Conservation (phyloP, 2,888 invertebrate genomes). For the Furcula furcula region DNA sequence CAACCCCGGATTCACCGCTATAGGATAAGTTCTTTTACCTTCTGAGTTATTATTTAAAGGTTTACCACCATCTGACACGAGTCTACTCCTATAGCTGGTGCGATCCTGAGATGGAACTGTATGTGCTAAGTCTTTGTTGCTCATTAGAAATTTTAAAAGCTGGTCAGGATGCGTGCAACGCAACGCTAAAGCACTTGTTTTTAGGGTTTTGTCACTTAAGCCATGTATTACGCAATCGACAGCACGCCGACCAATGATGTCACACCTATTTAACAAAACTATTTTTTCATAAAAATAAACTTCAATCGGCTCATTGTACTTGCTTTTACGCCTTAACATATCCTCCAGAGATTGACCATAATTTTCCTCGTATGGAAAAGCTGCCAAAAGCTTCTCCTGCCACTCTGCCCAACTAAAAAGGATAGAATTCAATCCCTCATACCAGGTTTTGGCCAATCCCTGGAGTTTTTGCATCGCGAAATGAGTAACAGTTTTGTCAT, state of each 20-base stretch:
- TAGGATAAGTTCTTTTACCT: neutral
- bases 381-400: slow-evolving; percentile 2
- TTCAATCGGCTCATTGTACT: slow-evolving; percentile 3
- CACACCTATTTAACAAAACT: slow-evolving; percentile 2
- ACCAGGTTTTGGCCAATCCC: slow-evolving; percentile 5
- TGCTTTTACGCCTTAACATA: too few relatives aligned
- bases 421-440: slow-evolving; percentile 3
- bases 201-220: slow-evolving; percentile 1
- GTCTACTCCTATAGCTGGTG: too few relatives aligned
- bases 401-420: slow-evolving; percentile 5
- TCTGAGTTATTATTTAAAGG: neutral
- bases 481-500: slow-evolving; percentile 2
- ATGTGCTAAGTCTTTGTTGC: neutral
- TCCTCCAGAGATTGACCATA: too few relatives aligned
- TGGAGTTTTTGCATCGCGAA: slow-evolving; percentile 6
- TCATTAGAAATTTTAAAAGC: neutral
- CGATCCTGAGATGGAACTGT: too few relatives aligned
- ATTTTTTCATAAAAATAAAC: slow-evolving; percentile 9
- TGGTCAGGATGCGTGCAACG: slow-evolving; percentile 4
- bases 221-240: slow-evolving; percentile 4
- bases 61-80: neutral
- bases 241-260: slow-evolving; percentile 1
- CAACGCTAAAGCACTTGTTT: slow-evolving; percentile 4
- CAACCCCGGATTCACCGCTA: neutral
- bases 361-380: slow-evolving; percentile 6